Base-by-base conservation (phyloP, 2,113 vertebrate species). In the Leptobrachium leishanense region DNA sequence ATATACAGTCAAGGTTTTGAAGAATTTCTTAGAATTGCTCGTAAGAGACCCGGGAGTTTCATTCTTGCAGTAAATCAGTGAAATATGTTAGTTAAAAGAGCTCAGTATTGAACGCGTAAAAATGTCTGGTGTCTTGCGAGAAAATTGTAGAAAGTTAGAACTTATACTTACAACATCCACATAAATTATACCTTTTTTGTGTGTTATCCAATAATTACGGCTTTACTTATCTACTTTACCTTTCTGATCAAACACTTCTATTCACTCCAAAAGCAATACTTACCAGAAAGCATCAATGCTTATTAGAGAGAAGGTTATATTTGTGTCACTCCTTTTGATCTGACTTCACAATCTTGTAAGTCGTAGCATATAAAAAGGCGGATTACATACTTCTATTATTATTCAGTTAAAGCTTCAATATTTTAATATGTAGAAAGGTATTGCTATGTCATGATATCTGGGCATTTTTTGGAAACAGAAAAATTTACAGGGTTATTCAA, bases 121-220 rank as follows among this genome's bases (percentile, higher is more conserved):
- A 10, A 77, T 57, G 55, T 8, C 10, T 67, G 69, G 70, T 62
- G 65, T 15, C 78, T 74, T 74, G 64, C 5, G 6, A 74, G 53
- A 74, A 81, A 74, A 50, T 72, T 68, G 53, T 74, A 53, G 72
- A 68, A 62, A 68, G 66, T 53, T 31, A 74, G 50, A 42, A 68
- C 62, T 62, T 81, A 74, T 74, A 15, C 54, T 54, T 81, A 44
- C 71, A 74, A 74, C 65, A 42, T 62, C 12, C 71, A 81, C 42
- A 73, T 79, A 74, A 74, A 81, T 81, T 59, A 74, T 74, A 81
- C 53, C 42, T 81, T 74, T 31, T 74, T 81, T 68, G 72, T 74
- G 43, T 50, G 53, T 81, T 74, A 68, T 81, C 78, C 72, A 81
- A 74, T 74, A 74, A 81, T 74, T 81, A 74, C 41, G 9, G 40